phyloP scores from a whole-genome alignment of 2,888 invertebrate genomes.

The Drosophila putrida region DNA sequence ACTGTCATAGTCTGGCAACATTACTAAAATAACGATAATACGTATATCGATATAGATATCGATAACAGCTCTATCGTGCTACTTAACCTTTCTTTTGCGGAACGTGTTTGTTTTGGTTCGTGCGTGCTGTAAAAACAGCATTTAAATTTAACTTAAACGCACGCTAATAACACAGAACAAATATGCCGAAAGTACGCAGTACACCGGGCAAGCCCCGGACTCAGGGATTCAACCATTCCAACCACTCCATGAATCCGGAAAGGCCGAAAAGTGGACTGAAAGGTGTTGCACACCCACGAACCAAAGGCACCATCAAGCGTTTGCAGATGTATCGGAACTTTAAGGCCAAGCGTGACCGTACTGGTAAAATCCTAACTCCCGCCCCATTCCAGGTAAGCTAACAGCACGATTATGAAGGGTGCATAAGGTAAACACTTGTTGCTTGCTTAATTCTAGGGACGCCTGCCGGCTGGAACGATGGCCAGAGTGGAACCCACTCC shows the following conservation, averaged over 20 bases:
- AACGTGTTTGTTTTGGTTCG: constrained; percentile 74
- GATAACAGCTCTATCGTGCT: constrained; percentile 26
- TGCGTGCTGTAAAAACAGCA: constrained; percentile 34
- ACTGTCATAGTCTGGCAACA: constrained; percentile 12
- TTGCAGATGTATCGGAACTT: constrained; percentile 99
- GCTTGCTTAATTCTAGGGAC: constrained; percentile 86
- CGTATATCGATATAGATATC: constrained; percentile 34
- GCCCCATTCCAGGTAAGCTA: constrained; percentile 94
- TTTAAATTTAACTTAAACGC: constrained; percentile 16
- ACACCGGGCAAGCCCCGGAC: constrained; percentile 91
- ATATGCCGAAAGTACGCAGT: constrained; percentile 92
- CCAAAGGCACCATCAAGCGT: constrained; percentile 97
- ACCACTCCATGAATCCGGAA: constrained; percentile 98
- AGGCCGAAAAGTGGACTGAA: constrained; percentile 91
- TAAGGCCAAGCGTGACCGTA: constrained; percentile 96
- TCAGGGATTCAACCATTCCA: constrained; percentile 93
- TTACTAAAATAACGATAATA: constrained; percentile 30
- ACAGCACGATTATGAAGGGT: not conserved
- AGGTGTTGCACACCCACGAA: constrained; percentile 93
- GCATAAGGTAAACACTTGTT: not conserved
- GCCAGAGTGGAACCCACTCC: constrained; percentile 98
- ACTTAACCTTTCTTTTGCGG: constrained; percentile 53
- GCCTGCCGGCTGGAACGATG: constrained; percentile 94
- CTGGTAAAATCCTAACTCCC: constrained; percentile 95
- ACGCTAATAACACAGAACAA: constrained; percentile 22